Percentiles rank a stretch among this genome's conserved stretches.
These are phyloP conservation scores for Stomorhina lunata DNA, from an alignment of 2,888 invertebrate species.

Conservation along the genomic window DNA sequence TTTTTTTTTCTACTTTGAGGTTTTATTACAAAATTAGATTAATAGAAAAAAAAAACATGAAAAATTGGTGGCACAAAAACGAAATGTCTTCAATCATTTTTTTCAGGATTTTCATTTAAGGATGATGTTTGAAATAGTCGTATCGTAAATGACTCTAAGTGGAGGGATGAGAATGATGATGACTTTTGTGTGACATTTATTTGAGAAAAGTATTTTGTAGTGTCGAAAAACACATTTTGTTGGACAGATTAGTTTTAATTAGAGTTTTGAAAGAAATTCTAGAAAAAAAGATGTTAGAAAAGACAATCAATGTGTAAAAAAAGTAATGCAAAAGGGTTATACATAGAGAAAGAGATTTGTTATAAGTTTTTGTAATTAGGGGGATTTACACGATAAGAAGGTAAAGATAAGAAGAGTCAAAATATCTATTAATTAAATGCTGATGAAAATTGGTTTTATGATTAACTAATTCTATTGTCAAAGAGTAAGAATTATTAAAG, in stretches of 20 bases:
- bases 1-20: background rate
- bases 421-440: conserved; percentile 10
- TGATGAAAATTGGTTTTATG: background rate
- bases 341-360: background rate
- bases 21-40: conserved; percentile 38
- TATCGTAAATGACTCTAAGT: background rate
- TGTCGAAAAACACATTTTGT: conserved; percentile 56
- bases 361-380: conserved; percentile 12
- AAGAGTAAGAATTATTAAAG: background rate
- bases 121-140: background rate
- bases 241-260: conserved; percentile 65
- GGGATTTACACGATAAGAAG: background rate
- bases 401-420: background rate
- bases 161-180: conserved; percentile 40
- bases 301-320: conserved; percentile 17
- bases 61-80: conserved; percentile 37
- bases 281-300: conserved; percentile 16
- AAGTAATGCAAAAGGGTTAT: background rate
- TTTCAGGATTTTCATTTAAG: conserved; percentile 16
- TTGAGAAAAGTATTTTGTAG: conserved; percentile 59
- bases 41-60: conserved; percentile 51
- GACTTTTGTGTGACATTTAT: conserved; percentile 67
- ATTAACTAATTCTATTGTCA: background rate
- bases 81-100: conserved; percentile 59
- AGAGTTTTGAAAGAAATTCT: conserved; percentile 47